Conservation (phyloP, 2,888 invertebrate species). For the Oasisia sp. region DNA sequence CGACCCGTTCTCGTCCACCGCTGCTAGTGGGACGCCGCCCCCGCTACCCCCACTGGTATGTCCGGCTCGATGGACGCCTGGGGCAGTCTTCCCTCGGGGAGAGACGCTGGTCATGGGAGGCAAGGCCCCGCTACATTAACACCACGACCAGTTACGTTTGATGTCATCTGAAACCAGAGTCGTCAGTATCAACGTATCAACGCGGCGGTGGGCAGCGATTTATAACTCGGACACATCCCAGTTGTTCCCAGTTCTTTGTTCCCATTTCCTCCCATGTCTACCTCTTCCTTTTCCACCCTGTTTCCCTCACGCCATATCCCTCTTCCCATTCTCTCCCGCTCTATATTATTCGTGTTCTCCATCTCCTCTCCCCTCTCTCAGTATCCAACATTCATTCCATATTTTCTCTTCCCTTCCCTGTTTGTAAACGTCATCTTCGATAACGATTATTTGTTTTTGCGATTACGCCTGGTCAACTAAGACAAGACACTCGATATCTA, state of each 20-base stretch:
- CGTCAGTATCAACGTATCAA: not conserved
- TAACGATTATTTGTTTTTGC: not conserved
- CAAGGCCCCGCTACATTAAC: not conserved
- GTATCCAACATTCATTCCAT: not conserved
- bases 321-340: not conserved
- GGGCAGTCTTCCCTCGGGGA: not conserved
- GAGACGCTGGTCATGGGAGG: not conserved
- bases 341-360: not conserved
- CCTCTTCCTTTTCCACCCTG: not conserved
- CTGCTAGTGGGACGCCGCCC: not conserved
- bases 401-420: not conserved
- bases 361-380: too few relatives aligned
- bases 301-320: not conserved
- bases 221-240: not conserved
- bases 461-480: not conserved
- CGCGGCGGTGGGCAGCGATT: not conserved
- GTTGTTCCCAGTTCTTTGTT: not conserved
- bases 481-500: too few relatives aligned
- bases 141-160: not conserved
- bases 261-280: not conserved
- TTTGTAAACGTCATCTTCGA: not conserved
- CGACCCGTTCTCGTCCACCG: not conserved
- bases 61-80: not conserved
- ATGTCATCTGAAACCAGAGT: conserved; percentile 6
- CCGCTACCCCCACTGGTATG: not conserved